Base-by-base conservation (phyloP, 2,797 vertebrate genomes). In the Telmatherina bonti region DNA sequence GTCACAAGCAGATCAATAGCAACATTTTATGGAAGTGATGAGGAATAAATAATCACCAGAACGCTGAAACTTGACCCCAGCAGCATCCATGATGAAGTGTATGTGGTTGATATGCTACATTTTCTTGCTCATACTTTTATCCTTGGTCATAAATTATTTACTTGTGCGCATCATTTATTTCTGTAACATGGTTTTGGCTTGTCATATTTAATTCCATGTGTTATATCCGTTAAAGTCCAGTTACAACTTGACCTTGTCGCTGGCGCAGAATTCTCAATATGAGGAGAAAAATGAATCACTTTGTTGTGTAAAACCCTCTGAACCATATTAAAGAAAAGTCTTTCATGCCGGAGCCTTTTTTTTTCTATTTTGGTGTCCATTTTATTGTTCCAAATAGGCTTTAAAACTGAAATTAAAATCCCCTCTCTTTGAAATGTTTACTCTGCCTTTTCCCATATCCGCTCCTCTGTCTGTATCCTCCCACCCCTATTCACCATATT, bases 391-490 rank as follows among this genome's bases (percentile, higher is more conserved):
- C 54, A 63, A 22, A 1, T 3, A 16, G 18, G 27, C 38, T 72
- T 69, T 64, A 78, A 86, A 85, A 85, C 70, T 70, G 8, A 88
- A 78, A 88, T 80, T 63, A 90, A 91, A 91, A 82, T 83, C 83
- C 87, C 86, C 84, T 78, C 70, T 87, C 79, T 83, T 82, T 80
- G 49, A 81, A 66, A 84, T 93, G 91, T 93, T 92, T 91, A 92
- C 82, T 88, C 75, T 93, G 85, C 76, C 63, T 85, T 88, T 93
- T 91, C 87, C 90, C 85, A 90, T 85, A 93, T 93, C 93, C 90
- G 82, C 81, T 90, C 79, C 59, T 87, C 78, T 15, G 64, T 84
- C 74, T 82, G 78, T 57, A 68, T 86, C 79, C 88, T 88, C 90
- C 88, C 86, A 76, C 89, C 85, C 78, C 61, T 75, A 67, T 86